Conservation (phyloP, 2,797 vertebrate species). For the Parotocinclus haroldoi region DNA sequence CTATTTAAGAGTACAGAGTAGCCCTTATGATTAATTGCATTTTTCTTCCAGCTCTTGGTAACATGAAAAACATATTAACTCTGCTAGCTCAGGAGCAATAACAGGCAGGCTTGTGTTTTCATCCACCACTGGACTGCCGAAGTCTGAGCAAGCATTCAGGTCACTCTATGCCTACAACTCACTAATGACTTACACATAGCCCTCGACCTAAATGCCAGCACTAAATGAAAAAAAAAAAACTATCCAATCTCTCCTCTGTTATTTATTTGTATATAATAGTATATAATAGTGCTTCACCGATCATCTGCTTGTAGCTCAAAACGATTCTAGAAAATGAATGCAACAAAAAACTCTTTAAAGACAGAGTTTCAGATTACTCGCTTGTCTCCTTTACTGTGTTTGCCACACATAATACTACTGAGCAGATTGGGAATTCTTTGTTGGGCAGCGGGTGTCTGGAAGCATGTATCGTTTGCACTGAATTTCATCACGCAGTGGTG, state of each 20-base stretch:
- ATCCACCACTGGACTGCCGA: conserved; percentile 57
- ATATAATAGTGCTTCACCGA: too few species aligned
- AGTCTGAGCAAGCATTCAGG: conserved; percentile 47
- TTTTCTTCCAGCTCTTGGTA: conserved; percentile 69
- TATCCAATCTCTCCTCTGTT: conserved; percentile 5
- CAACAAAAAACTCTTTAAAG: too few species aligned
- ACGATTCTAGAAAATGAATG: too few species aligned
- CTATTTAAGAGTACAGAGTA: conserved; percentile 39
- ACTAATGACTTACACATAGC: conserved; percentile 11
- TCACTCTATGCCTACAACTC: conserved; percentile 13
- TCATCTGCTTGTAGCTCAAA: too few species aligned
- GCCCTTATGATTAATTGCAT: conserved; percentile 67
- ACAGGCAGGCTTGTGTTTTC: conserved; percentile 53
- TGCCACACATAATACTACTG: too few species aligned
- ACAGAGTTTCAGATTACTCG: too few species aligned
- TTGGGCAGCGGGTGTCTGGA: conserved; percentile 39
- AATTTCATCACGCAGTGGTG: conserved; percentile 66
- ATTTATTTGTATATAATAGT: background rate
- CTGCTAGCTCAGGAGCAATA: conserved; percentile 63
- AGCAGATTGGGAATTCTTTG: conserved; percentile 17
- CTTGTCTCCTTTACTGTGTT: too few species aligned
- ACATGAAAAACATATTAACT: conserved; percentile 72
- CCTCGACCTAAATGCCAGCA: conserved; percentile 14
- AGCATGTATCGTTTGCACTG: conserved; percentile 58
- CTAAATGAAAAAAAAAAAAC: conserved; percentile 17